Evolutionary conservation across 1,140 invertebrate species (phyloP).

Genomic region (Drosophila mojavensis): DNA sequence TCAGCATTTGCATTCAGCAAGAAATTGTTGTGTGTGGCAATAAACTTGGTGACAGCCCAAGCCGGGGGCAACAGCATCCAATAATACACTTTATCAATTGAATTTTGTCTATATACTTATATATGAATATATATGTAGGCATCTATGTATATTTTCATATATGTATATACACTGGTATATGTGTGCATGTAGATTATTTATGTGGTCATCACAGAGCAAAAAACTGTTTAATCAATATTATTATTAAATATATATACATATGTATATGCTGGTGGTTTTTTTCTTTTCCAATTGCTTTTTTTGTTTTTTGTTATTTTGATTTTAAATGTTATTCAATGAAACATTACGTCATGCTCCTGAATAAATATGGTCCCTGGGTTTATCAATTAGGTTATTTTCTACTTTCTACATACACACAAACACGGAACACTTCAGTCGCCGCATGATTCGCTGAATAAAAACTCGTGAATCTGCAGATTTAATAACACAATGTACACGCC

Average conservation of each 20-base stretch:
- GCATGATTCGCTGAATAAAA: constrained; percentile 52
- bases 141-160: constrained; percentile 11
- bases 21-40: constrained; percentile 50
- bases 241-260: constrained; percentile 11
- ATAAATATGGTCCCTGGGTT: constrained; percentile 66
- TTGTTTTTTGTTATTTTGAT: constrained; percentile 13
- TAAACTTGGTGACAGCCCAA: constrained; percentile 54
- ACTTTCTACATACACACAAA: constrained; percentile 74
- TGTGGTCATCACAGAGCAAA: constrained; percentile 29
- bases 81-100: constrained; percentile 72
- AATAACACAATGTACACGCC: constrained; percentile 27
- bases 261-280: constrained; percentile 13
- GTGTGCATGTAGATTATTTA: constrained; percentile 24
- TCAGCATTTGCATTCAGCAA: constrained; percentile 30
- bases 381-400: constrained; percentile 72
- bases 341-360: constrained; percentile 74
- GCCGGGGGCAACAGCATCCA: constrained; percentile 54
- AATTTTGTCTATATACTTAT: constrained; percentile 57
- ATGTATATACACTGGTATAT: constrained; percentile 10
- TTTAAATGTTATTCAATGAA: constrained; percentile 63
- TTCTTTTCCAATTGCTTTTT: not conserved
- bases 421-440: constrained; percentile 75
- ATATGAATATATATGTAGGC: not conserved
- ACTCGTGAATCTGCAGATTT: constrained; percentile 25
- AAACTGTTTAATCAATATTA: constrained; percentile 65